Conservation (phyloP, 2,113 vertebrate genomes). For the Romanogobio albipinnatus region DNA sequence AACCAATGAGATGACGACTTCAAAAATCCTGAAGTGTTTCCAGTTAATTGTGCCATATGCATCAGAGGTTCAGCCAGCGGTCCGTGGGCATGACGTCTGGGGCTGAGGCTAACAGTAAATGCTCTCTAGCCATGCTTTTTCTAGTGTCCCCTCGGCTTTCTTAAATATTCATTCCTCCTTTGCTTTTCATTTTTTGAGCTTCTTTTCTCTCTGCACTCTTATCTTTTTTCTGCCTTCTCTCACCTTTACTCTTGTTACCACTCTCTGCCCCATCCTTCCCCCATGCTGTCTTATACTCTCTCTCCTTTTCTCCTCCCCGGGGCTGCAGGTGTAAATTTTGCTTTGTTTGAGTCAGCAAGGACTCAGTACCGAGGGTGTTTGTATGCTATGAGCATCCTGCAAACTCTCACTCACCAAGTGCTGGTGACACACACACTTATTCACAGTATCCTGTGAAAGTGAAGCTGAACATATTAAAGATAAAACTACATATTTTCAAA, state of each 20-base stretch:
- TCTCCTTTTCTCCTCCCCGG: background rate
- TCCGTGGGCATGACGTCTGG: no score
- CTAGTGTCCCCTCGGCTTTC: background rate
- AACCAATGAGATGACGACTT: no score
- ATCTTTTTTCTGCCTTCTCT: conserved; percentile 2
- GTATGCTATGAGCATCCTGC: conserved; percentile 34
- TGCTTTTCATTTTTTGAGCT: background rate
- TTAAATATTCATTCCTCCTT: conserved; percentile 12
- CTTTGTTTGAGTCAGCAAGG: conserved; percentile 45
- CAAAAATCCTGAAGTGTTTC: no score
- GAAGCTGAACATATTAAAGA: background rate
- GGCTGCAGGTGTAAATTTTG: conserved; percentile 43
- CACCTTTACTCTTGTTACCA: background rate
- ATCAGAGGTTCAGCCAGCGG: no score
- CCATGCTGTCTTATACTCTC: conserved; percentile 68
- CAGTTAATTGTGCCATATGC: no score
- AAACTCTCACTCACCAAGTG: conserved; percentile 28
- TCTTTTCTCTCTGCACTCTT: background rate
- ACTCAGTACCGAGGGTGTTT: conserved; percentile 35
- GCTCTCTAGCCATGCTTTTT: background rate
- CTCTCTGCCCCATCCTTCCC: background rate
- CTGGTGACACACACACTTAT: background rate
- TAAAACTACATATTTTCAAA: background rate
- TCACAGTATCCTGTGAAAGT: background rate
- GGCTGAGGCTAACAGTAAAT: background rate